phyloP scores from a whole-genome alignment of 2,888 invertebrate genomes.

The Clusia tigrina region DNA sequence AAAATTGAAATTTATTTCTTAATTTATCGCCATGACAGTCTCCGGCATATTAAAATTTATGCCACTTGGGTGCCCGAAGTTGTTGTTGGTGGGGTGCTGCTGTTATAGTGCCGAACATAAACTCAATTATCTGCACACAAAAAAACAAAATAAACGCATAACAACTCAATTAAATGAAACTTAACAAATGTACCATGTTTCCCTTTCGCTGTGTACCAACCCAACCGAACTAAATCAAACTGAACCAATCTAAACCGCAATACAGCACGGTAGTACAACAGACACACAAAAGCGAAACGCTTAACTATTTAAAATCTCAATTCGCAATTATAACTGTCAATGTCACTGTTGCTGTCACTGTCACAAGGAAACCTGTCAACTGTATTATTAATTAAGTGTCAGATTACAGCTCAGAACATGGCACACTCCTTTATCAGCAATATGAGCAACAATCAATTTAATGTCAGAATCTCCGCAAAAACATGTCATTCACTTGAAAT shows the following conservation, averaged over 20 bases:
- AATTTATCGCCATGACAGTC: slow-evolving; percentile 57
- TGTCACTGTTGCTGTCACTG: no score
- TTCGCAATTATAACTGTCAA: slow-evolving; percentile 59
- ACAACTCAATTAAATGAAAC: no score
- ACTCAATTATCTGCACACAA: slow-evolving; percentile 43
- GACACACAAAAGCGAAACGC: not conserved
- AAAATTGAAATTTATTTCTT: slow-evolving; percentile 64
- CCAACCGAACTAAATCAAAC: no score
- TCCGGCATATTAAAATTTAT: slow-evolving; percentile 60
- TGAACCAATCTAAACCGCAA: no score
- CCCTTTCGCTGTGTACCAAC: not conserved
- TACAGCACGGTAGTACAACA: no score
- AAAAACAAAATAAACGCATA: slow-evolving; percentile 1
- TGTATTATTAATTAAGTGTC: slow-evolving; percentile 62
- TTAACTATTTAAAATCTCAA: not conserved
- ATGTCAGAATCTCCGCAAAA: slow-evolving; percentile 3
- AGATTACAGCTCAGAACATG: slow-evolving; percentile 48
- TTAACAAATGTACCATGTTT: not conserved
- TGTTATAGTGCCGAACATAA: slow-evolving; percentile 51
- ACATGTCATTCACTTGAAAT: not conserved
- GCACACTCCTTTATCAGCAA: not conserved
- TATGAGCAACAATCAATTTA: not conserved
- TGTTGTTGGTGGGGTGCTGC: slow-evolving; percentile 30
- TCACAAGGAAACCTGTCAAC: slow-evolving; percentile 56
- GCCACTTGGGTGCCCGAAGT: slow-evolving; percentile 43